Evolutionary conservation across 2,797 vertebrate genomes (phyloP), one percentile per base, ranked within the genome.

Genomic region (Pangasius djambal): DNA sequence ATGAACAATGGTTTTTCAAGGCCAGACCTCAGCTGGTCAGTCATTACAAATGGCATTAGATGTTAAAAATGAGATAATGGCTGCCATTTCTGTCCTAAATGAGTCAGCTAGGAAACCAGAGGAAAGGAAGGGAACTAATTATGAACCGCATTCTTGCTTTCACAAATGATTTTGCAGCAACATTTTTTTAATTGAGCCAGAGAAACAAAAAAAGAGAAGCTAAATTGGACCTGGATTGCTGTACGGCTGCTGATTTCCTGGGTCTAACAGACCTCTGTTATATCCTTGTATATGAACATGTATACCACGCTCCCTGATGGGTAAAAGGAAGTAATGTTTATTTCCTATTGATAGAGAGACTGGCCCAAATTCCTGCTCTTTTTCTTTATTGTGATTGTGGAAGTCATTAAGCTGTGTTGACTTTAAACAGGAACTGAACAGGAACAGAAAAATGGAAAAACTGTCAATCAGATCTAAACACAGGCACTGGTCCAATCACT

Each of bases 21-120:
- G 85, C 86, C 34, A 57, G 90, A 31, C 92, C 92, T 90, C 94
- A 94, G 94, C 93, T 94, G 93, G 94, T 93, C 92, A 93, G 88
- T 94, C 93, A 92, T 90, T 72, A 87, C 93, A 91, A 93, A 94
- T 86, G 90, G 92, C 93, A 95, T 95, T 94, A 96, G 92, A 91
- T 91, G 91, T 93, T 95, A 95, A 94, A 96, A 95, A 95, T 93
- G 91, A 93, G 94, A 95, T 95, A 95, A 94, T 93, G 91, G 94
- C 94, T 94, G 92, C 92, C 92, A 94, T 95, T 95, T 95, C 91
- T 92, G 94, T 93, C 91, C 85, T 91, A 95, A 94, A 96, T 93
- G 93, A 94, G 92, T 91, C 92, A 72, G 87, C 50, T 88, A 92
- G 91, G 91, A 93, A 93, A 94, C 91, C 90, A 87, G 91, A 89